Evolutionary conservation across 2,888 invertebrate genomes (phyloP), one percentile per base, ranked within the genome.

Genomic region (Lycocerus yunnanus): DNA sequence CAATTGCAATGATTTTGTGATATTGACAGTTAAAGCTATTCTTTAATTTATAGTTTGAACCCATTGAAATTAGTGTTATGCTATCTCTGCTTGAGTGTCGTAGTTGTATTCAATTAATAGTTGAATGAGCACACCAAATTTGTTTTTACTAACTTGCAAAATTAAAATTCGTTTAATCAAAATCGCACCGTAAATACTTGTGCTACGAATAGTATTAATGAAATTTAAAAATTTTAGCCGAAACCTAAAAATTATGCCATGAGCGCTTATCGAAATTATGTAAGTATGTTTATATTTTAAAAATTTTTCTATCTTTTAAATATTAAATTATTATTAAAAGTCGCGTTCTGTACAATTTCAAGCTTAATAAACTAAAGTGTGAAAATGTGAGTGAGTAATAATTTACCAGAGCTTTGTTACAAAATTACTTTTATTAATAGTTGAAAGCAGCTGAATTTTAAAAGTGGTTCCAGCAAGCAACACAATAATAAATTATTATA

Each of bases 211-310:
- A n/a, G 43, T 43, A n/a, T 43, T 43, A 43, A 43, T 43, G 43
- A 43, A 43, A 43, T n/a, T 43, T 1, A 43, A n/a, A n/a, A n/a
- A 0, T 0, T 43, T 43, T n/a, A 43, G n/a, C 6, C n/a, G 43
- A 43, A 43, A n/a, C 2, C 43, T n/a, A 74, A 79, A 81, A 77
- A 58, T 58, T 68, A 58, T 65, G 75, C 58, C 58, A 83, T 83
- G 83, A 83, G 83, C 73, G 79, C 79, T 78, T 83, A 81, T 75
- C 79, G 81, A 72, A 82, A 81, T 79, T 83, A 83, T 78, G 83
- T 83, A 80, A 83, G 83, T 83, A 77, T 69, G 69, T 72, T 27
- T 15, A 66, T 66, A n/a, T n/a, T n/a, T n/a, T n/a, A n/a, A n/a
- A n/a, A n/a, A 18, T 61, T 27, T 11, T 43, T 70, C 9, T 20